phyloP scores from a whole-genome alignment of 2,888 invertebrate genomes.

The Acanthosepion pharaonis region DNA sequence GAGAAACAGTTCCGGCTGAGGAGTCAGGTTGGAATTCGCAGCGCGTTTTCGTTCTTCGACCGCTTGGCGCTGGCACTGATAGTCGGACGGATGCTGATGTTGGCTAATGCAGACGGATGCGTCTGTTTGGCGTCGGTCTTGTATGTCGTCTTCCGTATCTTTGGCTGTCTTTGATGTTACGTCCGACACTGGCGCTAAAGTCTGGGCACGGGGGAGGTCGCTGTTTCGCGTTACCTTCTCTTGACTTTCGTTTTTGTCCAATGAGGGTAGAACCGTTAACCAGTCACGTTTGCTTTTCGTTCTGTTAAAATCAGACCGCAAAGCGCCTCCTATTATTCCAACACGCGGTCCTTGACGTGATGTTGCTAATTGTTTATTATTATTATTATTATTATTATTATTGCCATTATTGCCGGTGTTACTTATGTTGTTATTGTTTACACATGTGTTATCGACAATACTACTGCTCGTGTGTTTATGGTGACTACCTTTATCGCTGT shows the following conservation, averaged over 20 bases:
- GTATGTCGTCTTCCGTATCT: background rate
- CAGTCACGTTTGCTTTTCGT: slow-evolving; percentile 39
- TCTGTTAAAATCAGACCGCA: background rate
- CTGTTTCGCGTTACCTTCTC: background rate
- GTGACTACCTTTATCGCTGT: background rate
- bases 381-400: background rate
- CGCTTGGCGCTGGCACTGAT: background rate
- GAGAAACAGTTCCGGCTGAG: background rate
- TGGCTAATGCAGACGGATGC: background rate
- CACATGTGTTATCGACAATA: background rate
- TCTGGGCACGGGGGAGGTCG: background rate
- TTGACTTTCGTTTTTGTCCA: background rate
- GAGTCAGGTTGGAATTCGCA: background rate
- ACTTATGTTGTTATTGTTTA: background rate
- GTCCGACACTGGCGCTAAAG: background rate
- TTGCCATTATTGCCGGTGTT: background rate
- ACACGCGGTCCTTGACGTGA: background rate
- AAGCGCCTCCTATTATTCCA: slow-evolving; percentile 15
- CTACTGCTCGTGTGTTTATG: background rate
- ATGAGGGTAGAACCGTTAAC: background rate
- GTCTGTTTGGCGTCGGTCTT: background rate
- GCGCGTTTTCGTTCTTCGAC: background rate
- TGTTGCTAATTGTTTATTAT: background rate
- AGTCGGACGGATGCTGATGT: background rate
- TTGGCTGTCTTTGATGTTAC: background rate